Evolutionary conservation across 2,113 vertebrate species (phyloP).

Genomic region (Chloebia gouldiae): DNA sequence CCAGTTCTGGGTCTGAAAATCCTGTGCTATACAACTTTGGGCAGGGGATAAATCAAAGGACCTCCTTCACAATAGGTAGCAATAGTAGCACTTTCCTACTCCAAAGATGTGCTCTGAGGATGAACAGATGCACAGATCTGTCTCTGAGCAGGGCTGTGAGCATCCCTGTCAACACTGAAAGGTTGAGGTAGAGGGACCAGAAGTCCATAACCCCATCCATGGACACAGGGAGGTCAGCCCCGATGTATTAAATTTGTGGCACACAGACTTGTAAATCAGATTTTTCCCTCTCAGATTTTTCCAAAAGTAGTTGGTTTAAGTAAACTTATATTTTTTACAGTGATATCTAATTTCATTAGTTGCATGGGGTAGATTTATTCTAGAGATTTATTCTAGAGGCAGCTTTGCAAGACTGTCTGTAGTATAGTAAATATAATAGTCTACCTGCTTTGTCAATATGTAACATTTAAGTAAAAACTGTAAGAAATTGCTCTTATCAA

Average conservation of each 20-base stretch:
- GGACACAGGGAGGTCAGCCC: neutral
- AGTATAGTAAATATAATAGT: neutral
- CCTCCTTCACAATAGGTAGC: neutral
- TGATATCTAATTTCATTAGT: neutral
- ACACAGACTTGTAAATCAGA: neutral
- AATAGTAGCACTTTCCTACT: neutral
- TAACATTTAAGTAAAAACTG: neutral
- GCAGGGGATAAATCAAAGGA: neutral
- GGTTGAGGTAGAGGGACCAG: neutral
- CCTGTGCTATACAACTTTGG: neutral
- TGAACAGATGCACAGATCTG: fast-evolving
- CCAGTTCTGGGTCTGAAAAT: fast-evolving
- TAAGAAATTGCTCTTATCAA: neutral
- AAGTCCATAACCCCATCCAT: neutral
- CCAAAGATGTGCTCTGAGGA: neutral
- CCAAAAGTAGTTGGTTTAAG: neutral
- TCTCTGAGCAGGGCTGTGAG: neutral
- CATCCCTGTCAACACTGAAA: neutral
- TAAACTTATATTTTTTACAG: neutral
- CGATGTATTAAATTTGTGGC: neutral
- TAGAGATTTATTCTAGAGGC: neutral
- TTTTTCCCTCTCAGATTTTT: neutral
- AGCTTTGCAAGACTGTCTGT: neutral
- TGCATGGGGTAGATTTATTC: neutral
- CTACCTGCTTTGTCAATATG: neutral